phyloP scores from a whole-genome alignment of 2,888 invertebrate species.

The Calliphora vomitoria region DNA sequence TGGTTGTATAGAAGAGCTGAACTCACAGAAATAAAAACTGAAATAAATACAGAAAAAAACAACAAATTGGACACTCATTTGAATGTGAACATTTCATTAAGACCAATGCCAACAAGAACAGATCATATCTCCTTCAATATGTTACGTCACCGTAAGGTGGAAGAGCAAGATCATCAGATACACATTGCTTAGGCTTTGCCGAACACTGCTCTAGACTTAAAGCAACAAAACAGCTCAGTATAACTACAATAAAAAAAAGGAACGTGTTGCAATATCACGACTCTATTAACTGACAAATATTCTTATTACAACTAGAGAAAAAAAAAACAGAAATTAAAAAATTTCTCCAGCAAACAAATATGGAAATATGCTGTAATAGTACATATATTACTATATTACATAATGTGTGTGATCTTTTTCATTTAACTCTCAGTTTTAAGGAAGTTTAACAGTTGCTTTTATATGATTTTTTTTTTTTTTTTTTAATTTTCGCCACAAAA shows the following conservation, averaged over 20 bases:
- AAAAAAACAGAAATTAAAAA: constrained; percentile 14
- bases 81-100: too few relatives aligned
- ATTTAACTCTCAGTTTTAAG: background rate
- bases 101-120: too few relatives aligned
- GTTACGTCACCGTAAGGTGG: too few relatives aligned
- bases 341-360: background rate
- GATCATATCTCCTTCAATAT: too few relatives aligned
- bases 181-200: too few relatives aligned
- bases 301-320: constrained; percentile 26
- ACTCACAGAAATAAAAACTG: background rate
- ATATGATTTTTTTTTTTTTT: background rate
- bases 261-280: constrained; percentile 82
- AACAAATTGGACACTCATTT: too few relatives aligned
- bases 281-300: constrained; percentile 78
- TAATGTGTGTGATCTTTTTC: constrained; percentile 52
- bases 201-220: too few relatives aligned
- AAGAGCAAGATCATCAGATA: too few relatives aligned
- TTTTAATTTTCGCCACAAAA: background rate
- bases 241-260: too few relatives aligned
- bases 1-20: too few relatives aligned
- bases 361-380: background rate
- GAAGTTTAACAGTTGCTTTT: constrained; percentile 15
- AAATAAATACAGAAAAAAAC: background rate
- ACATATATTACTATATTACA: background rate
- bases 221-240: too few relatives aligned